Base-by-base conservation (phyloP, 1,140 invertebrate genomes). In the Gryllus bimaculatus region DNA sequence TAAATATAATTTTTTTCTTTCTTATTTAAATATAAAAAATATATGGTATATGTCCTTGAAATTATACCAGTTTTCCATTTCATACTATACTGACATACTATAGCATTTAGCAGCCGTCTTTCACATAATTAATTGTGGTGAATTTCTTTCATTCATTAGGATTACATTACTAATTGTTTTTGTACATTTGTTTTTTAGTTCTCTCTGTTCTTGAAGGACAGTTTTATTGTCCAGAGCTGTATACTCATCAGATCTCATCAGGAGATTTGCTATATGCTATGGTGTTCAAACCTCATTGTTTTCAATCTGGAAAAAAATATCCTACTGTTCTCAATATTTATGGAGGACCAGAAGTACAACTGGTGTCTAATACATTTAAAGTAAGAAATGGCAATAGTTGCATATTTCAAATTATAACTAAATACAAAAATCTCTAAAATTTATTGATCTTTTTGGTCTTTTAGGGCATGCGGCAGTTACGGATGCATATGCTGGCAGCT, bases 291-390 rank as follows among this genome's bases (percentile, higher is more conserved):
- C 96, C 96, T 0, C 91, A 93, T 82, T 92, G 93, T 85, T 94
- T 92, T 82, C 89, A 92, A 82, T 85, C 89, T 8, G 93, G 92
- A 12, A 86, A 90, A 49, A 94, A 95, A 80, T 98, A 98, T 88
- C 98, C 98, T 3, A 97, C 96, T 1, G 92, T 99, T 79, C 88
- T 99, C 18, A 96, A 98, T 86, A 94, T 99, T 20, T 99, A 99
- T 85, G 98, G 97, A 47, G 98, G 98, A 15, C 98, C 98, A 0
- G 96, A 98, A 86, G 96, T 99, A 47, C 97, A 99, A 89, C 90
- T 98, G 49, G 98, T 99, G 66, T 95, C 95, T 49, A 99, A 99
- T 87, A 94, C 93, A 26, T 98, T 97, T 85, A 98, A 97, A 89
- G 95, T 95, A 66, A 26, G 76, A n/a, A 48, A 48, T 75, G 8